These are phyloP conservation scores for Okapia johnstoni DNA, from an alignment of 2,113 vertebrate species.

Conservation along the genomic window DNA sequence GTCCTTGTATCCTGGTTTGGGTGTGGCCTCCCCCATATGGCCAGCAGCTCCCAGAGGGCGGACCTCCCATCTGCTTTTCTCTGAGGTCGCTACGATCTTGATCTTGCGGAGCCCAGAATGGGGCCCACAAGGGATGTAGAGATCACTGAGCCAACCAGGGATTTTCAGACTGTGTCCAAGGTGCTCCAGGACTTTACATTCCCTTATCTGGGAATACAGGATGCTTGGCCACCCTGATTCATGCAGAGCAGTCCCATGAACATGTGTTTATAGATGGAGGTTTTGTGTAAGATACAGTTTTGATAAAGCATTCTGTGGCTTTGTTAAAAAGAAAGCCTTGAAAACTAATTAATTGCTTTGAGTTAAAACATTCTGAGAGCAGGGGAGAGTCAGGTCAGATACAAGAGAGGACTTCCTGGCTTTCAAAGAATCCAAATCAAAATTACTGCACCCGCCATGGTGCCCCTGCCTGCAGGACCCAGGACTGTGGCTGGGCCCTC, in stretches of 20 bases:
- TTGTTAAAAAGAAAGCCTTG: neutral
- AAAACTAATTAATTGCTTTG: neutral
- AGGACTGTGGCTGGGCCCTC: neutral
- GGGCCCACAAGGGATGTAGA: neutral
- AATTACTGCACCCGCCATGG: neutral
- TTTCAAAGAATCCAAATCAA: slow-evolving; percentile 5
- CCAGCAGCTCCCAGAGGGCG: neutral
- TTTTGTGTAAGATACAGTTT: neutral
- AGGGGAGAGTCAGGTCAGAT: neutral
- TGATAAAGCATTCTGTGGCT: neutral
- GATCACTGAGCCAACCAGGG: neutral
- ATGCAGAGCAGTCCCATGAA: neutral
- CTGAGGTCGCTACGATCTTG: neutral
- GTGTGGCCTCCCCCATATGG: neutral
- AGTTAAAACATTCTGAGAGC: neutral
- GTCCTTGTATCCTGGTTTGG: neutral
- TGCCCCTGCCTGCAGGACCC: neutral
- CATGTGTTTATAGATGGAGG: neutral
- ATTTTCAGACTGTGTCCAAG: neutral
- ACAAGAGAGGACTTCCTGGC: neutral
- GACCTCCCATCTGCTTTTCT: neutral
- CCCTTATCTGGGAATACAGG: neutral
- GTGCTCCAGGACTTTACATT: neutral
- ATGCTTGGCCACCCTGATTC: neutral
- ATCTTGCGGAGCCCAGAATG: neutral